These are phyloP conservation scores for Eustalomyia histrio DNA, from an alignment of 2,888 invertebrate species.

Conservation along the genomic window DNA sequence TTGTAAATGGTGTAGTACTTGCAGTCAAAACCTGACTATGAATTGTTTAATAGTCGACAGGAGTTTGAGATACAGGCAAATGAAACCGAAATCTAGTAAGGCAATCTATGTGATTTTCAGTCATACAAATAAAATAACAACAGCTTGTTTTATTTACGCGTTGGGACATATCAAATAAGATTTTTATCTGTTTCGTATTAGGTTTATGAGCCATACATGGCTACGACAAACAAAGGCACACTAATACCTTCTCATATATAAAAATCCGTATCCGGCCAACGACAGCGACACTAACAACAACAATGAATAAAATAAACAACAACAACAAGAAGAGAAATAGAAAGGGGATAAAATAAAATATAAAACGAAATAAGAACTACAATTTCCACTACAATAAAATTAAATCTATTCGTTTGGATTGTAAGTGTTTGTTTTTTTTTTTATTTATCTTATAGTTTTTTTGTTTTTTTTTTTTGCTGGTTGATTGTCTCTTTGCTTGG, in stretches of 20 bases:
- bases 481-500: background rate
- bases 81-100: constrained; percentile 2
- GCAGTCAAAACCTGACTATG: no score
- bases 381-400: constrained; percentile 4
- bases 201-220: constrained; percentile 20
- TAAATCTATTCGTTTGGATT: background rate
- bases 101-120: constrained; percentile 1
- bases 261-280: background rate
- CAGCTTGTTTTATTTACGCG: constrained; percentile 17
- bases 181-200: constrained; percentile 30
- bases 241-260: background rate
- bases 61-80: background rate
- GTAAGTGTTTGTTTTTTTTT: background rate
- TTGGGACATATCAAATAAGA: constrained; percentile 32
- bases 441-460: background rate
- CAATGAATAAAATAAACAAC: background rate
- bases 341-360: background rate
- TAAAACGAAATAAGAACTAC: constrained; percentile 1
- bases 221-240: background rate
- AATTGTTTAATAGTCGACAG: background rate
- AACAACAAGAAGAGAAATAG: background rate
- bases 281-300: background rate
- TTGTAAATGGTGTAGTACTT: no score
- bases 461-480: background rate
- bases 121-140: background rate